Percentiles rank a stretch among this genome's conserved stretches.
Evolutionary conservation across 2,797 vertebrate genomes (phyloP).

Genomic region (Lates japonicus): DNA sequence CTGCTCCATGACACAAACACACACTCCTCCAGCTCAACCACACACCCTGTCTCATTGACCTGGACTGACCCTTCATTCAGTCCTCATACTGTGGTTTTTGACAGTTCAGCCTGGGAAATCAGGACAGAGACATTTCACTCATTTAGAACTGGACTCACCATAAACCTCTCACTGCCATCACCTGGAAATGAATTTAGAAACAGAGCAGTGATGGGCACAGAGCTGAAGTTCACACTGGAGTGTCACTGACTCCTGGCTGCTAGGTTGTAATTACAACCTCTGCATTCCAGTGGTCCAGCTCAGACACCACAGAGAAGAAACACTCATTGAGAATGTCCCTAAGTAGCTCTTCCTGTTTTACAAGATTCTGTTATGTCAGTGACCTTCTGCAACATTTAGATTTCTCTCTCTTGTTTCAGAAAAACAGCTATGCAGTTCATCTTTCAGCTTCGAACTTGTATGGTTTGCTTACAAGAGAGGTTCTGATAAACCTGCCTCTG

Average conservation of each 20-base stretch:
- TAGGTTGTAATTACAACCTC: neutral
- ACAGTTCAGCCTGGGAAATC: neutral
- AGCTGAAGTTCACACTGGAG: no score
- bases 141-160: neutral
- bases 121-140: neutral
- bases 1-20: neutral
- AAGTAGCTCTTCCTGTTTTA: neutral
- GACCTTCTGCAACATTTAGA: neutral
- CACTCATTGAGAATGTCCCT: neutral
- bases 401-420: neutral
- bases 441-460: no score
- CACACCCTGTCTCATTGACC: slow-evolving; percentile 11
- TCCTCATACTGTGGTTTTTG: neutral
- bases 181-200: no score
- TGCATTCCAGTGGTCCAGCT: slow-evolving; percentile 9
- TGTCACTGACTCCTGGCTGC: neutral
- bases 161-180: no score
- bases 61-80: slow-evolving; percentile 17
- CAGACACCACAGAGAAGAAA: neutral
- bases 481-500: no score
- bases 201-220: no score
- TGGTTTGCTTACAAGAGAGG: no score
- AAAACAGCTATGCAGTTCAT: no score
- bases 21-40: neutral
- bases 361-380: neutral